These are phyloP conservation scores for Neopipo cinnamomea DNA, from an alignment of 2,113 vertebrate genomes.

Conservation along the genomic window DNA sequence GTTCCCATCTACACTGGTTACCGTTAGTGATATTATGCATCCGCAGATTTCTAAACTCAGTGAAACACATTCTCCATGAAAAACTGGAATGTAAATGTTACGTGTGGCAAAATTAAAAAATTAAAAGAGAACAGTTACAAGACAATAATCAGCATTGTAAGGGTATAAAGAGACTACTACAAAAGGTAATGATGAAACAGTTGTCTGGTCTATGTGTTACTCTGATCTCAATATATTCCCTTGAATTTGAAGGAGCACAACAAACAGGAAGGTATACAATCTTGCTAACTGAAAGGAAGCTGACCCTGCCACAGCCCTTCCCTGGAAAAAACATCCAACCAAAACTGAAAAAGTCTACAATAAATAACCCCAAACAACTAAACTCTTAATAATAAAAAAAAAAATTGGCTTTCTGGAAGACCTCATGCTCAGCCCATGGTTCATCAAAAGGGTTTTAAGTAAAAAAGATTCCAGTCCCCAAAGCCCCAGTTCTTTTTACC, in stretches of 20 bases:
- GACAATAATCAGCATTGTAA: neutral
- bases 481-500: neutral
- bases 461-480: neutral
- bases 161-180: neutral
- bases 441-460: neutral
- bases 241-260: neutral
- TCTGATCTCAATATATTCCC: neutral
- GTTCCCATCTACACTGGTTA: neutral
- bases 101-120: neutral
- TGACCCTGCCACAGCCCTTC: rapidly evolving
- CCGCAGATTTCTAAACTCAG: neutral
- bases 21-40: neutral
- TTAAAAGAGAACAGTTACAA: neutral
- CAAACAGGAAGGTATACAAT: neutral
- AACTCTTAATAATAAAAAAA: neutral
- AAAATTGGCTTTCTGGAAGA: neutral
- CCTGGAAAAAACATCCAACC: neutral
- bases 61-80: neutral
- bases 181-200: neutral
- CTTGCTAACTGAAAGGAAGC: neutral
- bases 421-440: neutral
- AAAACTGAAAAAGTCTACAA: neutral
- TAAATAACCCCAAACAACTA: neutral
- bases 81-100: neutral
- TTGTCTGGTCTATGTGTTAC: neutral